phyloP scores from a whole-genome alignment of 2,113 vertebrate species.

The Brachypteracias leptosomus region DNA sequence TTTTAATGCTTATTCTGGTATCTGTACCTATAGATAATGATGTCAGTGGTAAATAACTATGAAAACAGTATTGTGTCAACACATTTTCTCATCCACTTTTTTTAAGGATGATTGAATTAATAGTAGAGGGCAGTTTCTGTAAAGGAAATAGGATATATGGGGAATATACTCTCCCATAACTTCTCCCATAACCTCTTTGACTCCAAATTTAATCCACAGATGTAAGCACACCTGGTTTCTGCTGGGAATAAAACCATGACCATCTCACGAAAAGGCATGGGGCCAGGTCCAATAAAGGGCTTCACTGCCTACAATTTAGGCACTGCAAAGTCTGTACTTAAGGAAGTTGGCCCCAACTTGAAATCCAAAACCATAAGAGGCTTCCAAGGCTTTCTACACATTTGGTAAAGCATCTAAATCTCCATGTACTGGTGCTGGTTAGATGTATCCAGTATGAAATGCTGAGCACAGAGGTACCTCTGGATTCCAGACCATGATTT shows the following conservation, averaged over 20 bases:
- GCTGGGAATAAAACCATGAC: constrained; percentile 31
- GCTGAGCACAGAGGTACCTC: neutral
- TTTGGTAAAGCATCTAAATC: neutral
- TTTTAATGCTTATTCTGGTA: neutral
- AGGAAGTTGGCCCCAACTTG: neutral
- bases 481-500: neutral
- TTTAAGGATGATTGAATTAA: constrained; percentile 29
- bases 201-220: constrained; percentile 35
- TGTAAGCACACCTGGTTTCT: constrained; percentile 64
- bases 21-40: neutral
- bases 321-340: neutral
- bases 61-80: neutral
- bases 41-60: neutral
- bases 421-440: neutral
- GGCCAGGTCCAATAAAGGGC: neutral
- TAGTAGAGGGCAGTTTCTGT: neutral
- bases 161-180: neutral
- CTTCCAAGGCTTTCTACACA: neutral
- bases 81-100: neutral
- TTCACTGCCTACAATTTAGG: neutral
- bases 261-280: neutral
- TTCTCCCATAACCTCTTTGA: constrained; percentile 8
- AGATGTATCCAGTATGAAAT: neutral
- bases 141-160: neutral
- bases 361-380: neutral